Percentiles rank a stretch among this genome's conserved stretches.
phyloP scores from a whole-genome alignment of 2,797 vertebrate genomes.

The Decapterus maruadsi region DNA sequence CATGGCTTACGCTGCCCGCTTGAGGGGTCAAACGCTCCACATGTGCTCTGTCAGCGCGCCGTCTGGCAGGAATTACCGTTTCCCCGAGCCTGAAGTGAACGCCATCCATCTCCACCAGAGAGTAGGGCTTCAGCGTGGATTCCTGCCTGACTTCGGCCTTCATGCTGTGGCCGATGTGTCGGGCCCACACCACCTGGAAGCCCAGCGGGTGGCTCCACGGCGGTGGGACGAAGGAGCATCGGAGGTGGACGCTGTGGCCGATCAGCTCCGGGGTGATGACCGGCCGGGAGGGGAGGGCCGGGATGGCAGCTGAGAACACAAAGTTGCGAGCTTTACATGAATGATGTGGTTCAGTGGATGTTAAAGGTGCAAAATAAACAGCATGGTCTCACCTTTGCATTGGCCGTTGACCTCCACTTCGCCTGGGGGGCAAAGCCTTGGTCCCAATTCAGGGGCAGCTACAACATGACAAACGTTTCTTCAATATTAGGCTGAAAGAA shows the following conservation, averaged over 20 bases:
- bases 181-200: slow-evolving; percentile 84
- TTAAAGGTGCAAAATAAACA: too few relatives aligned
- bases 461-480: slow-evolving; percentile 29
- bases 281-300: slow-evolving; percentile 73
- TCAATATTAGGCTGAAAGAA: neutral
- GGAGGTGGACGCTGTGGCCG: slow-evolving; percentile 81
- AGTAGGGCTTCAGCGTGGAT: slow-evolving; percentile 78
- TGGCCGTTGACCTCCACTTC: slow-evolving; percentile 79
- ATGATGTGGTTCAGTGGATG: too few relatives aligned
- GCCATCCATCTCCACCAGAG: slow-evolving; percentile 86
- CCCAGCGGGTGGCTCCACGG: slow-evolving; percentile 54
- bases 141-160: slow-evolving; percentile 87
- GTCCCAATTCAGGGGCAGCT: slow-evolving; percentile 74
- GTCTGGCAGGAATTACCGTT: slow-evolving; percentile 81
- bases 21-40: slow-evolving; percentile 40
- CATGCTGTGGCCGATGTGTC: slow-evolving; percentile 78
- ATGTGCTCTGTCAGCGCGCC: slow-evolving; percentile 18
- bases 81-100: slow-evolving; percentile 87
- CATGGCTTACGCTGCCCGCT: slow-evolving; percentile 21
- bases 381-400: slow-evolving; percentile 76
- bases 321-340: neutral
- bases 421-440: slow-evolving; percentile 77
- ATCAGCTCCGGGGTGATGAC: slow-evolving; percentile 80
- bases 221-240: slow-evolving; percentile 78
- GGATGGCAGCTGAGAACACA: slow-evolving; percentile 69